phyloP scores from a whole-genome alignment of 92 coral and sea anemone species.

The Meandrina meandrites region DNA sequence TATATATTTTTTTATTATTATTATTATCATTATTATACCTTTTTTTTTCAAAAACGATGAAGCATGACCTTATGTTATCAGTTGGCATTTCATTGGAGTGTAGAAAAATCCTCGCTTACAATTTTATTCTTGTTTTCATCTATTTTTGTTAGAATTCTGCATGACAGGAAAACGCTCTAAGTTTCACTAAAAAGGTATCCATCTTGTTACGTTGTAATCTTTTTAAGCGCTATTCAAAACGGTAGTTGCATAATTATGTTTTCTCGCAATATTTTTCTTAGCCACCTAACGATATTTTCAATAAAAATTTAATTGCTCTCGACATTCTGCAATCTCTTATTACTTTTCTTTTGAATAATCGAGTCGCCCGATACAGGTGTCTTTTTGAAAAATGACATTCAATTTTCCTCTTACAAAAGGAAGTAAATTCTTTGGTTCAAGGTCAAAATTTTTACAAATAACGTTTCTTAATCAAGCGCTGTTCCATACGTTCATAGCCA shows the following conservation, averaged over 20 bases:
- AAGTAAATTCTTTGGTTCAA: slow-evolving; percentile 12
- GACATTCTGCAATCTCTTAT: slow-evolving; percentile 1
- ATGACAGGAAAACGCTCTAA: neutral
- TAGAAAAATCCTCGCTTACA: neutral
- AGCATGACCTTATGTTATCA: neutral
- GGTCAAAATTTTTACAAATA: neutral
- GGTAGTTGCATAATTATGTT: slow-evolving; percentile 2
- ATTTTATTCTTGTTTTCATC: neutral
- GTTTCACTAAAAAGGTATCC: neutral
- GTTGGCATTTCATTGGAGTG: neutral
- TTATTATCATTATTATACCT: too few relatives aligned
- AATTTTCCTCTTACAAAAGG: neutral
- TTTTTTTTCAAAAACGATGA: neutral
- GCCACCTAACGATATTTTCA: slow-evolving; percentile 21
- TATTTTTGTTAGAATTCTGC: neutral
- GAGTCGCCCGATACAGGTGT: slow-evolving; percentile 23
- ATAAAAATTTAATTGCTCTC: slow-evolving; percentile 29
- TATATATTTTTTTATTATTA: neutral
- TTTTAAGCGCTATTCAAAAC: slow-evolving; percentile 5
- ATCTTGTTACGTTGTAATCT: neutral
- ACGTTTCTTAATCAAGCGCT: neutral
- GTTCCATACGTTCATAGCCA: neutral
- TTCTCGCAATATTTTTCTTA: slow-evolving; percentile 18
- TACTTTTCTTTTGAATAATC: slow-evolving; percentile 21
- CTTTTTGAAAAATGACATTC: slow-evolving; percentile 3